Evolutionary conservation across 1,140 invertebrate species (phyloP).

Genomic region (Calycopis cecrops): DNA sequence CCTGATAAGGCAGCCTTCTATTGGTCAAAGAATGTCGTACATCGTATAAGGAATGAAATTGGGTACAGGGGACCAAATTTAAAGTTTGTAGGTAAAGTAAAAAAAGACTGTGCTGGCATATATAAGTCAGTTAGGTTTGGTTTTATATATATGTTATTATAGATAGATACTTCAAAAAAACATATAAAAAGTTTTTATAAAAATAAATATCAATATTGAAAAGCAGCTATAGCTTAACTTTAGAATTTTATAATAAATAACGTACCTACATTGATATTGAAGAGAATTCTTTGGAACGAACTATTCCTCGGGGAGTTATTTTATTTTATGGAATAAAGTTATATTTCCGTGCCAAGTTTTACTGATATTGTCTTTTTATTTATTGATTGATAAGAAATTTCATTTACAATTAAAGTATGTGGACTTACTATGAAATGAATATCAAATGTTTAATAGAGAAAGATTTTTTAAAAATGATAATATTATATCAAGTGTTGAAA

Average conservation of each 20-base stretch:
- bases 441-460: background rate
- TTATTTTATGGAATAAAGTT: constrained; percentile 7
- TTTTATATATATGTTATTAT: no score
- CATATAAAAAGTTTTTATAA: background rate
- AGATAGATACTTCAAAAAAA: no score
- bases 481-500: background rate
- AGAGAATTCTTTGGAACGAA: constrained; percentile 1
- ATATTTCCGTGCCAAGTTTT: constrained; percentile 11
- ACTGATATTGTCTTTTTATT: constrained; percentile 2
- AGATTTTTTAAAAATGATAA: background rate
- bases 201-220: background rate
- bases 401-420: background rate
- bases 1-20: no score
- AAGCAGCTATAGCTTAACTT: background rate
- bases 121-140: no score
- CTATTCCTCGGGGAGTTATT: background rate
- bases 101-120: no score
- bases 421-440: background rate
- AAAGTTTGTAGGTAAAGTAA: no score
- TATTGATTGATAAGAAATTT: constrained; percentile 6
- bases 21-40: no score
- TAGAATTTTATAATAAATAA: background rate
- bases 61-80: no score
- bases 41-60: no score
- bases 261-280: background rate